Evolutionary conservation across 2,113 vertebrate genomes (phyloP).

Genomic region (Colius striatus): DNA sequence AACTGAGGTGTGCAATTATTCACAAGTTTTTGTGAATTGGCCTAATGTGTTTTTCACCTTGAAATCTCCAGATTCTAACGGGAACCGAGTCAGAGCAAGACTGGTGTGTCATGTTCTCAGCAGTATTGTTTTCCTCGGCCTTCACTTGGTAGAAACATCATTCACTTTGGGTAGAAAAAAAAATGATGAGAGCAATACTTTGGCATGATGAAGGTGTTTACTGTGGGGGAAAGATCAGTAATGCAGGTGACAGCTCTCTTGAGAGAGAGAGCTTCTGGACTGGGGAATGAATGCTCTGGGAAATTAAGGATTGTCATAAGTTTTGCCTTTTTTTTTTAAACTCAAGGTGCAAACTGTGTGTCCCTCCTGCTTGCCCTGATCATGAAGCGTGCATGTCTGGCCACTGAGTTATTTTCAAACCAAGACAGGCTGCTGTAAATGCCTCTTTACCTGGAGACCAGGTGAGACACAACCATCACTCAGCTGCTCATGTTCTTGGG

Average conservation of each 20-base stretch:
- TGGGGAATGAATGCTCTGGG: background rate
- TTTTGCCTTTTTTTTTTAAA: background rate
- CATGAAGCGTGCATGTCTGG: background rate
- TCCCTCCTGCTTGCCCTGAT: background rate
- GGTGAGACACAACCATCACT: background rate
- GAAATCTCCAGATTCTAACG: background rate
- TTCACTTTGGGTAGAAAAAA: background rate
- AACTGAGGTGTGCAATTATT: background rate
- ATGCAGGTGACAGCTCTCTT: background rate
- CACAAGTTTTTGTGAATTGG: background rate
- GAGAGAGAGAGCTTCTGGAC: background rate
- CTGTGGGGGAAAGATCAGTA: background rate
- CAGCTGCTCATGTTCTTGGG: background rate
- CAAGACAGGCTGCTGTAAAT: background rate
- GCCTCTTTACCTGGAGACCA: background rate
- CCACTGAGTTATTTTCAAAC: background rate
- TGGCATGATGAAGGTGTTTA: background rate
- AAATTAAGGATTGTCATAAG: background rate
- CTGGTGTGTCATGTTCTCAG: background rate
- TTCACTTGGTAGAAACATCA: background rate
- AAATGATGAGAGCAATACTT: background rate
- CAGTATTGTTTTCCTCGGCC: background rate
- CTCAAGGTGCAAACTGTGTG: background rate
- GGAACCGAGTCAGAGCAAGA: background rate
- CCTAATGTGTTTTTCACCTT: background rate